A percentile compares a stretch with the other conserved stretches of the same genome.
Conservation (phyloP, 2,888 invertebrate species). For the Pseudolycoriella hygida region DNA sequence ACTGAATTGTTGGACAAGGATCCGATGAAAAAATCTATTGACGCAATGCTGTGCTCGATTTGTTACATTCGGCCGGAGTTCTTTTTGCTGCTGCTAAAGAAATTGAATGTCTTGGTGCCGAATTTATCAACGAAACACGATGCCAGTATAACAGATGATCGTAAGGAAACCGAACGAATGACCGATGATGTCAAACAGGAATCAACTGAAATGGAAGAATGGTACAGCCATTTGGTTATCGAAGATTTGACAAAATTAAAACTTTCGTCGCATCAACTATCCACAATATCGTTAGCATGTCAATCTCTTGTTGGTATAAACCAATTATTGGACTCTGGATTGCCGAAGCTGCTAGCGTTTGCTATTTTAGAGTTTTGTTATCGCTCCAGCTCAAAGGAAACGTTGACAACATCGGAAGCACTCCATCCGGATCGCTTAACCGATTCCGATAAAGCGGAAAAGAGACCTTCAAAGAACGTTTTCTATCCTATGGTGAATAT, state of each 20-base stretch:
- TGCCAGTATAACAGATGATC: slow-evolving; percentile 40
- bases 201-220: slow-evolving; percentile 32
- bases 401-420: slow-evolving; percentile 9
- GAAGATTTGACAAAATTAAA: slow-evolving; percentile 36
- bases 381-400: slow-evolving; percentile 11
- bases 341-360: slow-evolving; percentile 43
- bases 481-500: slow-evolving; percentile 33
- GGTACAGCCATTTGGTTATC: slow-evolving; percentile 37
- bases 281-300: slow-evolving; percentile 61
- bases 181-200: slow-evolving; percentile 49
- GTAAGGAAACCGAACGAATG: slow-evolving; percentile 30
- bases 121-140: slow-evolving; percentile 32
- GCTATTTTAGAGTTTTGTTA: slow-evolving; percentile 37
- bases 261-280: slow-evolving; percentile 45
- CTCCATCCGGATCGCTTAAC: slow-evolving; percentile 20
- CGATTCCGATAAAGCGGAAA: slow-evolving; percentile 30
- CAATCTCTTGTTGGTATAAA: slow-evolving; percentile 62
- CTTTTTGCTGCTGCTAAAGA: slow-evolving; percentile 53
- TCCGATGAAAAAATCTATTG: slow-evolving; percentile 66
- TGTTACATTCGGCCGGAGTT: slow-evolving; percentile 67
- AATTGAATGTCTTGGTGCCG: slow-evolving; percentile 44
- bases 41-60: slow-evolving; percentile 68
- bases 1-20: slow-evolving; percentile 49
- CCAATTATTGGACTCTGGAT: slow-evolving; percentile 57
- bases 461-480: slow-evolving; percentile 8